Evolutionary conservation across 2,888 invertebrate genomes (phyloP).

Genomic region (Conus canariensis): DNA sequence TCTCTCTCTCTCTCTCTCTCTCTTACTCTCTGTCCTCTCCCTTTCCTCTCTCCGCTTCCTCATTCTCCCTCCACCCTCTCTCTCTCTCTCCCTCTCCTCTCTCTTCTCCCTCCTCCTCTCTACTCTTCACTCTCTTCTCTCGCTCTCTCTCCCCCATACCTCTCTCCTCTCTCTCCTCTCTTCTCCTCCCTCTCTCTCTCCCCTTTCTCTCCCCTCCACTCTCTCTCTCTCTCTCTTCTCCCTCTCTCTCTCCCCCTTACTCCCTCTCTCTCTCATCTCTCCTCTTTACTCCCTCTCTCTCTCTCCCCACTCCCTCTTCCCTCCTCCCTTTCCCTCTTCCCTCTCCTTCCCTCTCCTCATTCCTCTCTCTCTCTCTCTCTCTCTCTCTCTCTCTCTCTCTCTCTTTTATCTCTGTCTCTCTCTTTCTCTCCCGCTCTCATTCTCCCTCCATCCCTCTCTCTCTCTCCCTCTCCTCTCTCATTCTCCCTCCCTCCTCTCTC

Average conservation of each 20-base stretch:
- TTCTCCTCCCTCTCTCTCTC: background rate
- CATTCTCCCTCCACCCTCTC: too few species aligned
- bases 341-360: background rate
- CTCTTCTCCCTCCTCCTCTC: background rate
- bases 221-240: background rate
- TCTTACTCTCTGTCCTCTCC: too few species aligned
- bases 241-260: background rate
- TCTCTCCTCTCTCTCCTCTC: background rate
- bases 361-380: rapidly evolving
- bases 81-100: background rate
- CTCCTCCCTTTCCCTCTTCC: background rate
- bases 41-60: too few species aligned
- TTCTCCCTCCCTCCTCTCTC: background rate
- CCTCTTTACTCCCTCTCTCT: rapidly evolving
- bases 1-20: too few species aligned
- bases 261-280: too few species aligned
- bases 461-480: background rate
- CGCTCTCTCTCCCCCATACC: background rate
- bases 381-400: background rate
- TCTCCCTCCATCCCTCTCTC: background rate
- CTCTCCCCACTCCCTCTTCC: background rate
- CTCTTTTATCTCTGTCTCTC: background rate
- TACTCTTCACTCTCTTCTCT: background rate
- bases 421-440: background rate
- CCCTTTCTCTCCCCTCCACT: rapidly evolving